Conservation (phyloP, 2,888 invertebrate species). For the Acronicta aceris region DNA sequence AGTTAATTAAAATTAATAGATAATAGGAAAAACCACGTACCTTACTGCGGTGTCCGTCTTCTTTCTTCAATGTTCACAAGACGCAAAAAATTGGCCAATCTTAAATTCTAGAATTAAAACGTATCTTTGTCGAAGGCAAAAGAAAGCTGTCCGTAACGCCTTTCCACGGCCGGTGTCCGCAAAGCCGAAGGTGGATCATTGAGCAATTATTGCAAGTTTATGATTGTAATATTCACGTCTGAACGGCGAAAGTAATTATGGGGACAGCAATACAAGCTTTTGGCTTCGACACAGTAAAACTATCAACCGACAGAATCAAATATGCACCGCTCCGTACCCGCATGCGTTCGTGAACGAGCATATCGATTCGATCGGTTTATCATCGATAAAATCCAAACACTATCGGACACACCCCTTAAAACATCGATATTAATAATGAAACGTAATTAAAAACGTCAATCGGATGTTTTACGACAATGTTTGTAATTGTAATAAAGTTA, state of each 20-base stretch:
- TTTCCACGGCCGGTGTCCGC: slow-evolving; percentile 56
- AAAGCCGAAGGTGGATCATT: slow-evolving; percentile 76
- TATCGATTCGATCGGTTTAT: slow-evolving; percentile 66
- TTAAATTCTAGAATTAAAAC: slow-evolving; percentile 74
- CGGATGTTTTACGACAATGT: slow-evolving; percentile 73
- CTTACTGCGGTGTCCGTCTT: slow-evolving; percentile 68
- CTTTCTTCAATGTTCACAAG: slow-evolving; percentile 68
- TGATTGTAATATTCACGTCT: slow-evolving; percentile 76
- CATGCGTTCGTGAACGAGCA: slow-evolving; percentile 52
- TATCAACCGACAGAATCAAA: slow-evolving; percentile 73
- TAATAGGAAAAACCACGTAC: slow-evolving; percentile 75
- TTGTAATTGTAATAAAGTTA: slow-evolving; percentile 60
- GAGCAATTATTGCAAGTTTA: slow-evolving; percentile 81
- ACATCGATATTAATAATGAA: slow-evolving; percentile 70
- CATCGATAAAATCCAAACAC: slow-evolving; percentile 80
- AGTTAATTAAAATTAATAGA: slow-evolving; percentile 57
- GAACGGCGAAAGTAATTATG: slow-evolving; percentile 78
- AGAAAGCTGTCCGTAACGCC: slow-evolving; percentile 73
- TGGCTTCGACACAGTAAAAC: slow-evolving; percentile 79
- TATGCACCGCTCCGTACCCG: slow-evolving; percentile 60
- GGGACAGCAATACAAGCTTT: slow-evolving; percentile 77
- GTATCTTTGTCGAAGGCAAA: slow-evolving; percentile 75
- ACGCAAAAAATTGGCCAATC: slow-evolving; percentile 83
- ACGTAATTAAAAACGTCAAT: slow-evolving; percentile 76
- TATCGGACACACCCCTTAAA: slow-evolving; percentile 82